Evolutionary conservation across 92 coral and sea anemone genomes (phyloP).

Genomic region (Parazoanthus darwini): DNA sequence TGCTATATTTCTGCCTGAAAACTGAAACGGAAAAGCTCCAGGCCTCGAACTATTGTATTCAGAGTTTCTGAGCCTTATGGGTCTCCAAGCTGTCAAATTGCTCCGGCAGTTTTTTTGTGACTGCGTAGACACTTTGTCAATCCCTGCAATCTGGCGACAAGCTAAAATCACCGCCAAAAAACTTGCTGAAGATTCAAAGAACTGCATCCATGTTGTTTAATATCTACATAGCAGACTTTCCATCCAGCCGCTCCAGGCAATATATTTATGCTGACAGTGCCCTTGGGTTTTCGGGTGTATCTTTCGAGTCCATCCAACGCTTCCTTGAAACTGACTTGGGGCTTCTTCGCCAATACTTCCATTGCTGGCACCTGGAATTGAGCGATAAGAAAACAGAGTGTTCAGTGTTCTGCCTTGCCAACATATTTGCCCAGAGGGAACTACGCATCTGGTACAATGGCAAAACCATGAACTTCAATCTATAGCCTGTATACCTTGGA

Average conservation of each 20-base stretch:
- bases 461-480: conserved; percentile 16
- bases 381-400: conserved; percentile 35
- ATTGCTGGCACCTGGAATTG: conserved; percentile 17
- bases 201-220: conserved; percentile 37
- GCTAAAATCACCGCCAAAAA: not conserved
- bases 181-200: not conserved
- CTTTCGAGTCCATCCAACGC: conserved; percentile 2
- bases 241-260: conserved; percentile 11
- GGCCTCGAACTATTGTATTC: not conserved
- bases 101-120: not conserved
- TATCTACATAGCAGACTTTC: conserved; percentile 43
- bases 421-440: not conserved
- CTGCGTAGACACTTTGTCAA: not conserved
- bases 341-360: conserved; percentile 1
- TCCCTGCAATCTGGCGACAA: conserved; percentile 13
- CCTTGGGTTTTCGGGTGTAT: not conserved
- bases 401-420: conserved; percentile 29
- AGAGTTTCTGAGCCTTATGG: not conserved
- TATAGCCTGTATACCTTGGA: conserved; percentile 20
- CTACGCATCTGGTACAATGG: not conserved
- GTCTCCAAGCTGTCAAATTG: not conserved
- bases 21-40: not conserved
- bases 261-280: conserved; percentile 41
- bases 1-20: not conserved
- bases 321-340: conserved; percentile 21